Evolutionary conservation across 1,140 invertebrate species (phyloP), one percentile per base, ranked within the genome.

Genomic region (Plectrocnemia conspersa): DNA sequence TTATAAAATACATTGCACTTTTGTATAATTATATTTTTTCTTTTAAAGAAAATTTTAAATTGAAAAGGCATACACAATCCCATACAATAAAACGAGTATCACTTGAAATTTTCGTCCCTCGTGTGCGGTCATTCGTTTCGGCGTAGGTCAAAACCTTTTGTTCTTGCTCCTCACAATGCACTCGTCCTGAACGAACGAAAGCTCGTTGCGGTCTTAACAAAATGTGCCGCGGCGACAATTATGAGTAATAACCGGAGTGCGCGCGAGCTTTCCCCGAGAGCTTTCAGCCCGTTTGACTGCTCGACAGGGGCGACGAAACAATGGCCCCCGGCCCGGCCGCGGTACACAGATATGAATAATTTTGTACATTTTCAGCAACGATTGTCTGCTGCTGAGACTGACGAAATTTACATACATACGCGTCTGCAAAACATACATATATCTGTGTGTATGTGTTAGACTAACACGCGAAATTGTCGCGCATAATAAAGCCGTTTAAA

Each of bases 141-240:
- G 29, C 3, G 45, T 15, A 33, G 27, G 29, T 33, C 45, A 33
- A n/a, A n/a, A 47, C 18, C 18, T 38, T 50, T 38, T 50, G 33
- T 38, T 38, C 11, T 16, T 21, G 33, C n/a, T 22, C 1, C 33
- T 5, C 23, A 19, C 44, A 32, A 15, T 42, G 40, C 40, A 42
- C 18, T 22, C 32, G 48, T 40, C n/a, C 32, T 22, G 40, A 24
- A 35, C 42, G 40, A 55, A 55, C 29, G 42, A 55, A 48, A 47
- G 53, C 40, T 55, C 47, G 42, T 47, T 38, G 53, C 53, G 33
- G 53, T 55, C 35, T 36, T 24, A 29, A 24, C 23, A 35, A 38
- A 40, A 46, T 44, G 41, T 42, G 25, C 19, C 18, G 19, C 44
- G 44, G 29, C 35, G 53, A 55, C 53, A 55, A 55, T 55, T 55